Percentiles rank a stretch among this genome's conserved stretches.
phyloP scores from a whole-genome alignment of 2,797 vertebrate genomes.

The Onychomys torridus region DNA sequence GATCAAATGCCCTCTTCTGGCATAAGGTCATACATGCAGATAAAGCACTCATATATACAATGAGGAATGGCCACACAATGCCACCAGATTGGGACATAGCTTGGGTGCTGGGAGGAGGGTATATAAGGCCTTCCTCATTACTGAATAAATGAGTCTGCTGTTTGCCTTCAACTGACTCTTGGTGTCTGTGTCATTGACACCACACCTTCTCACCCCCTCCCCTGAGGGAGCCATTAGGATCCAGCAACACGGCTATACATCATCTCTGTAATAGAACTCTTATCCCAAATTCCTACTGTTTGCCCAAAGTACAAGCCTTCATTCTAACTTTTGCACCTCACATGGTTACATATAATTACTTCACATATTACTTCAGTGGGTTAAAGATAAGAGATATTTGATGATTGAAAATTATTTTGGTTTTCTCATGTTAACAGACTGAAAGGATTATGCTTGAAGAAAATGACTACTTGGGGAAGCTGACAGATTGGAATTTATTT shows the following conservation, averaged over 20 bases:
- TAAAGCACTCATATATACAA: too few species aligned
- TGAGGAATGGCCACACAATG: too few species aligned
- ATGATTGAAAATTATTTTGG: not conserved
- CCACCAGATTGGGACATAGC: too few species aligned
- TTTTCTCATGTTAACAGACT: not conserved
- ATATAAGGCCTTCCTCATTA: too few species aligned
- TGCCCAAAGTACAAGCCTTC: not conserved
- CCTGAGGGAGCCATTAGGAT: too few species aligned
- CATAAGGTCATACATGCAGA: too few species aligned
- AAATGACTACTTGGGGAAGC: not conserved
- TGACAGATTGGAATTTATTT: not conserved
- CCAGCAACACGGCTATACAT: not conserved
- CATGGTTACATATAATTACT: not conserved
- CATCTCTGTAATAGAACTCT: not conserved
- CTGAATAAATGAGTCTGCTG: too few species aligned
- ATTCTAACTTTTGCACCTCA: not conserved
- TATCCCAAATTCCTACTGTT: not conserved
- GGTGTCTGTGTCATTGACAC: too few species aligned
- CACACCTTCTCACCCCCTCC: too few species aligned
- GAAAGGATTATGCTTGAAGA: not conserved
- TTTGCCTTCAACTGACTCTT: too few species aligned
- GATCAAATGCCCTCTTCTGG: too few species aligned
- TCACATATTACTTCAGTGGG: not conserved
- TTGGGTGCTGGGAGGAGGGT: too few species aligned
- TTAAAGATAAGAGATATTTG: not conserved